Evolutionary conservation across 2,888 invertebrate genomes (phyloP).

Genomic region (Xestia sexstrigata): DNA sequence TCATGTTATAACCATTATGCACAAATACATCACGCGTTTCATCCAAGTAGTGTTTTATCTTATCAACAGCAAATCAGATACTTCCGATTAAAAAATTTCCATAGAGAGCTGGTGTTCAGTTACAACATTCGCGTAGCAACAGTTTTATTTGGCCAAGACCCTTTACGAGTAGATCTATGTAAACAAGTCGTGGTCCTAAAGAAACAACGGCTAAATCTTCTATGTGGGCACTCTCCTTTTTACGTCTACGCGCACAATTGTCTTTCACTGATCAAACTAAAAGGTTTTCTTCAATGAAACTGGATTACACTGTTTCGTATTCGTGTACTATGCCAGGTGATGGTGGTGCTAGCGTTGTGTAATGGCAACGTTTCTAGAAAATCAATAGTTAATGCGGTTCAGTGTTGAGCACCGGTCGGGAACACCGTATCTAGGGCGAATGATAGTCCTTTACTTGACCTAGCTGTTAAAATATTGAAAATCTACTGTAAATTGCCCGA

Average conservation of each 20-base stretch:
- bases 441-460: slow-evolving; percentile 62
- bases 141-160: slow-evolving; percentile 29
- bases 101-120: slow-evolving; percentile 70
- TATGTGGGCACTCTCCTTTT: neutral
- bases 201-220: neutral
- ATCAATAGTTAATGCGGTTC: slow-evolving; percentile 43
- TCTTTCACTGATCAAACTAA: slow-evolving; percentile 43
- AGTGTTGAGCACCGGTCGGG: slow-evolving; percentile 38
- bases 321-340: slow-evolving; percentile 7
- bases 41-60: slow-evolving; percentile 82
- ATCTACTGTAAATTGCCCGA: neutral
- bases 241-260: slow-evolving; percentile 1
- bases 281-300: slow-evolving; percentile 26
- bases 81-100: slow-evolving; percentile 84
- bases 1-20: slow-evolving; percentile 70
- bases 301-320: slow-evolving; percentile 15
- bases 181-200: neutral
- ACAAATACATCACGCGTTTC: slow-evolving; percentile 83
- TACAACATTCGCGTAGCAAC: slow-evolving; percentile 70
- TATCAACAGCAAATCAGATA: slow-evolving; percentile 80
- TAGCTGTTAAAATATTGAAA: slow-evolving; percentile 45
- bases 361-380: slow-evolving; percentile 39
- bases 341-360: slow-evolving; percentile 10
- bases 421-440: slow-evolving; percentile 62
- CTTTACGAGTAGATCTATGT: neutral